phyloP scores from a whole-genome alignment of 2,888 invertebrate species.

The Elmis aenea region DNA sequence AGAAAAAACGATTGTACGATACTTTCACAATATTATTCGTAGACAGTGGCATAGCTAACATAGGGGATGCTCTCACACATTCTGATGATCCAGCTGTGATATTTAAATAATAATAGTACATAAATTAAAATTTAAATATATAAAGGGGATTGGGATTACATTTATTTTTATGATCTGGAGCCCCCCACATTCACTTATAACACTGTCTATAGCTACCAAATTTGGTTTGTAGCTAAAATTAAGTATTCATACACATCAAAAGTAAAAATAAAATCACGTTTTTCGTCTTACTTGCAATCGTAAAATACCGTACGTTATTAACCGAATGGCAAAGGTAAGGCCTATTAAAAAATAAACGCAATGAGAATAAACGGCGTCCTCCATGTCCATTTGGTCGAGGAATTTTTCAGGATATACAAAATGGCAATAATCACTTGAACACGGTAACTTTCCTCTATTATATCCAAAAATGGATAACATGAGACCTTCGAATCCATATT shows the following conservation, averaged over 20 bases:
- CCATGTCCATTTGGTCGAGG: conserved; percentile 69
- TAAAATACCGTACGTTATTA: conserved; percentile 63
- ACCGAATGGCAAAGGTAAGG: conserved; percentile 59
- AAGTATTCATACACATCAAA: background rate
- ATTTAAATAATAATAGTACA: no score
- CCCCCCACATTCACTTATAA: no score
- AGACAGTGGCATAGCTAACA: no score
- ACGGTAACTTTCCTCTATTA: conserved; percentile 67
- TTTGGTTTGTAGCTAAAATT: no score
- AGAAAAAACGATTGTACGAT: no score
- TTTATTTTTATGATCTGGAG: no score
- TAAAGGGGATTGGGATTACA: no score
- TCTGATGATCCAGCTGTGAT: no score
- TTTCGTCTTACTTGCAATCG: conserved; percentile 7
- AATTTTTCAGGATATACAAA: conserved; percentile 66
- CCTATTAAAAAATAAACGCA: conserved; percentile 61
- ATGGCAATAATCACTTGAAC: conserved; percentile 72
- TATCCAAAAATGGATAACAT: conserved; percentile 79
- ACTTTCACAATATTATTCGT: no score
- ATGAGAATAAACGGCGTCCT: conserved; percentile 59
- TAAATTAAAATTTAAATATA: no score
- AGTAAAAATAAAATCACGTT: conserved; percentile 1
- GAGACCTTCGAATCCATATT: conserved; percentile 82
- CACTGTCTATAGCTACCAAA: no score
- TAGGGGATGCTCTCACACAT: no score